Evolutionary conservation across 2,888 invertebrate genomes (phyloP), one percentile per base, ranked within the genome.

Genomic region (Aethes cnicana): DNA sequence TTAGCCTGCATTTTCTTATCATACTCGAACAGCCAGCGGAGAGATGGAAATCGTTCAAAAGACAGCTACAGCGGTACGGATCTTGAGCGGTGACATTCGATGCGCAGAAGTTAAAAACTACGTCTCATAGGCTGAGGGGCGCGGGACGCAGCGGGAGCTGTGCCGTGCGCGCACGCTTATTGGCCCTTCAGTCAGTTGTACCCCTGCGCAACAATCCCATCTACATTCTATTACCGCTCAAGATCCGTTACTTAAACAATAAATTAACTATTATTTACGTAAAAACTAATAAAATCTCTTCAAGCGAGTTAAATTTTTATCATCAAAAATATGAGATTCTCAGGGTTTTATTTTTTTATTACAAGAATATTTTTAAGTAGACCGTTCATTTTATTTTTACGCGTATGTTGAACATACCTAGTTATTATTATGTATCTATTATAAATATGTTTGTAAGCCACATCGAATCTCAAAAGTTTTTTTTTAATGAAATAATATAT

Each of bases 401-500:
- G 30, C 37, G 20, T 20, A 20, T 18, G 35, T n/a, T 11, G 21
- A 21, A 42, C 36, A 36, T 49, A 35, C 37, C 30, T 14, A 37
- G 26, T 42, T 12, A 23, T 11, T 47, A 30, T 32, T 47, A 21
- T 26, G 23, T 26, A 16, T 36, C 20, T 23, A 20, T 49, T 28
- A 12, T 17, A 25, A 39, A 25, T 17, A 37, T 37, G 35, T 23
- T 39, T 47, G 20, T 55, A 55, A 49, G 54, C 56, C 56, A 58
- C 63, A 64, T 70, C 63, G 72, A 72, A 72, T 72, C 72, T 72
- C 72, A 62, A 56, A 47, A 43, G 42, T 28, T 35, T 33, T 42
- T 57, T 55, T 61, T 59, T 53, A 59, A 47, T 56, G 32, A 41
- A 48, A 12, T 41, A 32, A 17, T 48, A 48, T 50, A 53, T 53